Base-by-base conservation (phyloP, 1,140 invertebrate species). In the Drosophila funebris region DNA sequence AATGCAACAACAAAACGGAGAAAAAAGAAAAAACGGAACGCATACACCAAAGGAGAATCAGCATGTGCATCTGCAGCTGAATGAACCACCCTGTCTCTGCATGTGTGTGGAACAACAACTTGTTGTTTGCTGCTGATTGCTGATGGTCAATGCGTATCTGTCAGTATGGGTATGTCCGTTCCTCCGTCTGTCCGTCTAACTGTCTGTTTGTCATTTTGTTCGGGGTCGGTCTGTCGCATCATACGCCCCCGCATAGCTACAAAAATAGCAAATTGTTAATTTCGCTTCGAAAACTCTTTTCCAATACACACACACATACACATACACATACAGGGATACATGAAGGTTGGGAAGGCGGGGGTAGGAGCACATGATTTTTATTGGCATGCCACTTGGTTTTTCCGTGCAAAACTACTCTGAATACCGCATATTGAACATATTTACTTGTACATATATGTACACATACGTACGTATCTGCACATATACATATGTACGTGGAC, bases 231-330 rank as follows among this genome's bases (percentile, higher is more conserved):
- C 64, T 68, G 66, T 68, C 64, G 71, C 64, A 68, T 68, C 71
- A 60, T 57, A 58, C 74, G 78, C 82, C 83, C 83, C 75, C 82
- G 67, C 82, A 78, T 62, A 57, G 48, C 74, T 87, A 87, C 82
- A 33, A 67, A 87, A 88, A 87, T 87, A 87, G 83, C 78, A 87
- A 87, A 87, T 87, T 87, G 82, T 87, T 87, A 87, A 85, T 85
- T 85, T 85, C 63, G 78, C 82, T 88, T 78, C 82, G 67, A 68
- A 85, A 82, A 85, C 82, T 85, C 82, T 85, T 85, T 85, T 85
- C 74, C 82, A 85, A 87, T 82, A 62, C 81, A 84, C 76, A 76
- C 36, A 69, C 31, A 71, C 36, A 52, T 46, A 64, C 18, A 75
- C 24, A 63, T n/a, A n/a, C 20, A 36, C 27, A 66, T 7, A 54